These are phyloP conservation scores for Corythaeola cristata DNA, from an alignment of 2,113 vertebrate genomes.

Conservation along the genomic window DNA sequence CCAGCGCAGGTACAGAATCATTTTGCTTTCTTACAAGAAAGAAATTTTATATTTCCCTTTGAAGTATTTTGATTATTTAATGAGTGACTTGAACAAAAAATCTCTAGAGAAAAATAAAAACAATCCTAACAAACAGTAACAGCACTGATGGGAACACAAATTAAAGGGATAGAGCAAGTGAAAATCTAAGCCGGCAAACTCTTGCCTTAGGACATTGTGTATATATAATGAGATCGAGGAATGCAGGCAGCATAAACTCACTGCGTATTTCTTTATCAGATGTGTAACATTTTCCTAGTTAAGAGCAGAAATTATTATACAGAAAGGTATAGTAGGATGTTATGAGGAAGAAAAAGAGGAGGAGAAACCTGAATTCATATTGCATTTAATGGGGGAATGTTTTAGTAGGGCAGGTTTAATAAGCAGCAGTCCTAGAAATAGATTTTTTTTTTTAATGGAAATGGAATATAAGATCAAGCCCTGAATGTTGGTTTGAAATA, in stretches of 20 bases:
- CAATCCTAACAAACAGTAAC: constrained; percentile 27
- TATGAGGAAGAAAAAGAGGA: neutral
- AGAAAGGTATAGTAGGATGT: neutral
- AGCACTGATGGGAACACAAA: constrained; percentile 33
- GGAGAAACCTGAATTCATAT: neutral
- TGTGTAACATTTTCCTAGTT: constrained; percentile 44
- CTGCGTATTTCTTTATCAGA: neutral
- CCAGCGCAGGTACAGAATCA: neutral
- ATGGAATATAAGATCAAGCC: constrained; percentile 32
- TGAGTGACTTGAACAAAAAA: neutral
- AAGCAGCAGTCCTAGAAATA: constrained; percentile 34
- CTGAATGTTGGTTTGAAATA: neutral
- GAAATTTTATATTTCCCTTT: constrained; percentile 6
- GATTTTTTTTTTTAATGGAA: constrained; percentile 22
- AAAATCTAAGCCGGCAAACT: constrained; percentile 60
- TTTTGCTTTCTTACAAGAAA: neutral
- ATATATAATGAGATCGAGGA: constrained; percentile 52
- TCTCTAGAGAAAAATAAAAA: constrained; percentile 36
- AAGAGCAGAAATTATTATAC: constrained; percentile 45
- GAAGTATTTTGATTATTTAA: constrained; percentile 39
- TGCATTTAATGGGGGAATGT: neutral
- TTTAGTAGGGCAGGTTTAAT: constrained; percentile 38
- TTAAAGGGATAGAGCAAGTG: constrained; percentile 40
- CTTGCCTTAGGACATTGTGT: constrained; percentile 55
- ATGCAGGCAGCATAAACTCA: constrained; percentile 33